Conservation (phyloP, 2,888 invertebrate species). For the Lasioglossum calceatum region DNA sequence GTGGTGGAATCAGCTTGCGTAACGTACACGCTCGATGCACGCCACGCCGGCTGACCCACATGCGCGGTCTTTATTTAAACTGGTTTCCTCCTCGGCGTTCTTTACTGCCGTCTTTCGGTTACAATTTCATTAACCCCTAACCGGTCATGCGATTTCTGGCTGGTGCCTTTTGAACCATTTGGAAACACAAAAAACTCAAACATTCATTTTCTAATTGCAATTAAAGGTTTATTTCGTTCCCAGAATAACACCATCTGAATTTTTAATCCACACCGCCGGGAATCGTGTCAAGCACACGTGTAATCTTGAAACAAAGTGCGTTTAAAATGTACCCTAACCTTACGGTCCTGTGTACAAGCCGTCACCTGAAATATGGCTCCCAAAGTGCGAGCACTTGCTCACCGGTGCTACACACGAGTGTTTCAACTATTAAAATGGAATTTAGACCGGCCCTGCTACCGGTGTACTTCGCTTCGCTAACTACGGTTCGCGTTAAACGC, state of each 20-base stretch:
- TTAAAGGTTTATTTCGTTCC: neutral
- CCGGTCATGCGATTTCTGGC: neutral
- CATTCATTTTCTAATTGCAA: neutral
- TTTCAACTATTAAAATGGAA: conserved; percentile 51
- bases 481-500: conserved; percentile 33
- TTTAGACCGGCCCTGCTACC: conserved; percentile 26
- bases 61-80: conserved; percentile 84
- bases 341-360: conserved; percentile 28
- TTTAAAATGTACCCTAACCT: conserved; percentile 19
- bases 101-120: conserved; percentile 76
- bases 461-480: conserved; percentile 31
- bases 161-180: neutral
- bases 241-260: neutral
- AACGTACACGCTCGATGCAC: conserved; percentile 71
- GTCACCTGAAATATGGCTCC: conserved; percentile 47
- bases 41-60: conserved; percentile 83
- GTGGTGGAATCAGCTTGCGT: conserved; percentile 61
- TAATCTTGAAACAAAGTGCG: conserved; percentile 24
- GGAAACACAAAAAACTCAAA: neutral
- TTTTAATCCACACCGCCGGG: too few species aligned
- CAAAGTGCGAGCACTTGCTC: conserved; percentile 39
- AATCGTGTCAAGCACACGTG: neutral
- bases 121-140: conserved; percentile 64
- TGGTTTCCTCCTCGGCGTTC: conserved; percentile 81
- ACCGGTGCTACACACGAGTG: conserved; percentile 8